A percentile compares a stretch with the other conserved stretches of the same genome.
Conservation (phyloP, 2,113 vertebrate genomes). For the Phalacrocorax aristotelis region DNA sequence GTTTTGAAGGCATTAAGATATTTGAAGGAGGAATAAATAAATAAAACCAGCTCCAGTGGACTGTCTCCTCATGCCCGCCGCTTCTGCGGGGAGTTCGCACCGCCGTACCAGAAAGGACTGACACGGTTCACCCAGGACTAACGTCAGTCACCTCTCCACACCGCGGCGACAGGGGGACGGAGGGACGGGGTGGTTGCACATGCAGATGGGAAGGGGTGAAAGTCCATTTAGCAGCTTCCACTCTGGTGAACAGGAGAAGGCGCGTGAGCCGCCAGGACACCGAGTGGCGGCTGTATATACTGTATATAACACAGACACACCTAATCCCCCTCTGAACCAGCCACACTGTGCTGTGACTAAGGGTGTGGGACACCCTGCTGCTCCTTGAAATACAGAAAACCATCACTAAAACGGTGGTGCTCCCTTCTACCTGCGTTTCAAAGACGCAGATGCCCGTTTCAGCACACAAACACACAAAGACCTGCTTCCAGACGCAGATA, state of each 20-base stretch:
- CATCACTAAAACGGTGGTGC: background rate
- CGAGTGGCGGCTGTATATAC: background rate
- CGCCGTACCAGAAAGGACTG: background rate
- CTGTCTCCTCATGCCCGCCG: background rate
- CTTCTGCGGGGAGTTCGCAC: background rate
- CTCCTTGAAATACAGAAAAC: background rate
- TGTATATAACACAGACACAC: background rate
- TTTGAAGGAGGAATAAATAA: background rate
- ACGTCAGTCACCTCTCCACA: background rate
- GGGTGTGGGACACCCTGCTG: background rate
- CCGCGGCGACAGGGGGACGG: no score
- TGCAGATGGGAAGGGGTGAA: background rate
- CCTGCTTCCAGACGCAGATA: rapidly evolving
- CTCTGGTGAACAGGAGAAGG: background rate
- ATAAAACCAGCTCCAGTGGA: background rate
- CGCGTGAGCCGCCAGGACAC: background rate
- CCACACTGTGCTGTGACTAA: background rate
- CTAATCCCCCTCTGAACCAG: background rate
- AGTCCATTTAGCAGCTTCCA: background rate
- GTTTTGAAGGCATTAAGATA: background rate
- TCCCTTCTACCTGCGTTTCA: background rate
- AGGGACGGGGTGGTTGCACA: no score
- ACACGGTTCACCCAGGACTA: no score
- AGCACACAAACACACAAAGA: background rate
- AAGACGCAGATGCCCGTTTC: background rate